phyloP scores from a whole-genome alignment of 2,797 vertebrate genomes.

The Pempheris klunzingeri region DNA sequence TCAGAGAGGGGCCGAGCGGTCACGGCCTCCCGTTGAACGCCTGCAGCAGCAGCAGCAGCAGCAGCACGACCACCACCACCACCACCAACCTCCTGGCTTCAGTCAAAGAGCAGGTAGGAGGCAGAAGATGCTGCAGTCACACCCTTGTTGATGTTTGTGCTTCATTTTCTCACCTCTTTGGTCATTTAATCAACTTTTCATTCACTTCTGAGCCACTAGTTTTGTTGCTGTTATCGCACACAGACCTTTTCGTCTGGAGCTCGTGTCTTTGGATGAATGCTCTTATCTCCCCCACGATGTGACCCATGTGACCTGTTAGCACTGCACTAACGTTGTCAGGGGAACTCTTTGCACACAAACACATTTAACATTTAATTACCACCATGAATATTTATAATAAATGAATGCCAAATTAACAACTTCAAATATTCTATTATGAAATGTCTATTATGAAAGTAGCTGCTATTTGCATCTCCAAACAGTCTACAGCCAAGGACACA shows the following conservation, averaged over 20 bases:
- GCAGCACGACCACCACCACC: constrained; percentile 85
- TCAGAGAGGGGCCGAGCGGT: constrained; percentile 85
- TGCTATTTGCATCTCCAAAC: neutral
- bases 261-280: neutral
- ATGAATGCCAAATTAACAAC: neutral
- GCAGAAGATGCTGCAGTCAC: constrained; percentile 42
- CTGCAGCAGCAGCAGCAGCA: too few species aligned
- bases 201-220: neutral
- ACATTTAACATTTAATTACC: neutral
- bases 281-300: neutral
- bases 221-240: neutral
- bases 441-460: neutral
- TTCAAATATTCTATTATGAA: neutral
- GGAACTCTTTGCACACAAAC: neutral
- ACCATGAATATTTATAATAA: neutral
- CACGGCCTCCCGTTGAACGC: constrained; percentile 86
- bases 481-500: neutral
- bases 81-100: constrained; percentile 97
- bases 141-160: constrained; percentile 11
- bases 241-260: neutral
- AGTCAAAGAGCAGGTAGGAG: constrained; percentile 95
- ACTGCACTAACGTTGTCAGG: neutral
- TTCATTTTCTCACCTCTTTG: neutral
- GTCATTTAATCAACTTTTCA: neutral
- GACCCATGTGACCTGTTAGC: neutral